A percentile compares a stretch with the other conserved stretches of the same genome.
Evolutionary conservation across 92 coral and sea anemone genomes (phyloP).

Genomic region (Siderastrea siderea): DNA sequence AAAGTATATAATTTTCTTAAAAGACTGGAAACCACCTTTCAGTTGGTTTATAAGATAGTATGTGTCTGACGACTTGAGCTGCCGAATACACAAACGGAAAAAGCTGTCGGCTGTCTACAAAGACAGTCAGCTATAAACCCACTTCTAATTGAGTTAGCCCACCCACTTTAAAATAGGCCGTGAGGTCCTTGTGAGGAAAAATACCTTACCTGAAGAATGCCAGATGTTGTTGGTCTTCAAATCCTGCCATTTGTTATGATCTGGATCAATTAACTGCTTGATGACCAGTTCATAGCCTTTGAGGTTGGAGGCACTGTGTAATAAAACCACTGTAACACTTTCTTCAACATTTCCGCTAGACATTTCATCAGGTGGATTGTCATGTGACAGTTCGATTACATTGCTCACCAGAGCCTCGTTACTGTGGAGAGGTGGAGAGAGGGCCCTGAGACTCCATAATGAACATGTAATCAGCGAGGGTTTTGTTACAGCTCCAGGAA

Average conservation of each 20-base stretch:
- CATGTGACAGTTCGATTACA: conserved; percentile 16
- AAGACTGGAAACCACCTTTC: too few relatives aligned
- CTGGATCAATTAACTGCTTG: conserved; percentile 3
- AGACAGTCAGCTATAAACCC: too few relatives aligned
- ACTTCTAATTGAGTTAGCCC: too few relatives aligned
- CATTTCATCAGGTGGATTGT: neutral
- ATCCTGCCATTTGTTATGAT: neutral
- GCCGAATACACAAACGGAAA: too few relatives aligned
- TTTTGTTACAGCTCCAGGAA: conserved; percentile 20
- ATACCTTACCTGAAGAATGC: neutral
- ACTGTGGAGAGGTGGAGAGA: neutral
- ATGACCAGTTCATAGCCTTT: conserved; percentile 17
- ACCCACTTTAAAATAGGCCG: too few relatives aligned
- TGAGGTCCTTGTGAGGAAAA: too few relatives aligned
- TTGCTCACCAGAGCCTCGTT: conserved; percentile 24
- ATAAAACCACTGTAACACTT: neutral
- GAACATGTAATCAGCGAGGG: neutral
- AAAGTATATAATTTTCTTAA: too few relatives aligned
- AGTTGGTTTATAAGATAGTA: too few relatives aligned
- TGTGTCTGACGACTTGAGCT: too few relatives aligned
- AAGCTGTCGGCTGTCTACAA: too few relatives aligned
- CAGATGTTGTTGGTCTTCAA: conserved; percentile 3
- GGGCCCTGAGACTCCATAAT: neutral
- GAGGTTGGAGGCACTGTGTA: conserved; percentile 10
- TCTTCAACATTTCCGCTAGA: neutral